phyloP scores from a whole-genome alignment of 2,113 vertebrate species.

The Lota lota region DNA sequence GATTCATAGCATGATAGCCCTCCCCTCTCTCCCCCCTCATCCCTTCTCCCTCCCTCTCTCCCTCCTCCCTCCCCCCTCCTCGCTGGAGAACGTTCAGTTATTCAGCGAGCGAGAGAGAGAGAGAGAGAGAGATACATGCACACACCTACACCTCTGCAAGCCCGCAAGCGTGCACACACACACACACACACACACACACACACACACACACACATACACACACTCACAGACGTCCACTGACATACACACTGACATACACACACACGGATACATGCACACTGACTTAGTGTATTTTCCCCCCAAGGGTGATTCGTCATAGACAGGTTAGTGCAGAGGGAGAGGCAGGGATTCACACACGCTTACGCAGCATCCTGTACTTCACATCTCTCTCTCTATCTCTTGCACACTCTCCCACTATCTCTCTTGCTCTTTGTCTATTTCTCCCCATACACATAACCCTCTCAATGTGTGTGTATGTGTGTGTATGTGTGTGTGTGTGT shows the following conservation, averaged over 20 bases:
- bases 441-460: neutral
- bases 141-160: neutral
- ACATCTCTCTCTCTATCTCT: neutral
- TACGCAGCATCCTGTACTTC: constrained; percentile 28
- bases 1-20: too few species aligned
- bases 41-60: too few species aligned
- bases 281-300: constrained; percentile 38
- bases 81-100: too few species aligned
- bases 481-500: too few species aligned
- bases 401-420: neutral
- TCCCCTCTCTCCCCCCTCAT: too few species aligned
- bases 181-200: constrained; percentile 4
- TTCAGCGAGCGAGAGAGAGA: too few species aligned
- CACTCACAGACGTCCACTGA: constrained; percentile 5
- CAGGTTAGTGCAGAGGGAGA: constrained; percentile 29
- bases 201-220: constrained; percentile 9
- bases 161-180: neutral
- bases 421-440: constrained; percentile 4
- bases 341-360: constrained; percentile 39
- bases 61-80: too few species aligned
- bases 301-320: constrained; percentile 49
- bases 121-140: neutral
- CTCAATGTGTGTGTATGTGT: too few species aligned
- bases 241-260: constrained; percentile 11
- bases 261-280: constrained; percentile 17